phyloP scores from a whole-genome alignment of 2,797 vertebrate genomes.

The Cuculus canorus region DNA sequence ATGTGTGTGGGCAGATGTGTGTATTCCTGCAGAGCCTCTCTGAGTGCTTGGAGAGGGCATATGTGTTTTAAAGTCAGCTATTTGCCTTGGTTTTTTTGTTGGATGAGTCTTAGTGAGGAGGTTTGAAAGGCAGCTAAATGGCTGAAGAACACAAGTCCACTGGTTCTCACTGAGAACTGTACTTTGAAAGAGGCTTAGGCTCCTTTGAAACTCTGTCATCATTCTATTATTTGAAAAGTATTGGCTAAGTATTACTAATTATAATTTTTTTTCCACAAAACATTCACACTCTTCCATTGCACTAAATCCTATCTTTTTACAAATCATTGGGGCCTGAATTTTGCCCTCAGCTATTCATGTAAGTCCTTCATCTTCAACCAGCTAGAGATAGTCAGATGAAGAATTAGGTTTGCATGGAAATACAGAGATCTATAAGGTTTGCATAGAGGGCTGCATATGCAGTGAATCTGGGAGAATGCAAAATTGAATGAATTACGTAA shows the following conservation, averaged over 20 bases:
- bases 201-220: neutral
- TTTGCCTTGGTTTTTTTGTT: neutral
- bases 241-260: neutral
- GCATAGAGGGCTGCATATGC: neutral
- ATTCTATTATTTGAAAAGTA: neutral
- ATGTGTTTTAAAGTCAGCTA: neutral
- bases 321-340: neutral
- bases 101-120: neutral
- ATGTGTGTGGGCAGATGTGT: neutral
- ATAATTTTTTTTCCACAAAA: accelerated
- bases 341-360: neutral
- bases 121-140: neutral
- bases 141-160: neutral
- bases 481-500: neutral
- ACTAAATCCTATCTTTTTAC: neutral
- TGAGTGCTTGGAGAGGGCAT: neutral
- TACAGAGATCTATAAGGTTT: neutral
- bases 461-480: neutral
- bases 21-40: neutral
- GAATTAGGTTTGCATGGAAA: neutral
- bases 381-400: neutral
- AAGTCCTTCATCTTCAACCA: neutral
- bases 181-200: neutral
- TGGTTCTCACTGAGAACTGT: neutral
- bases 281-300: neutral